Conservation (phyloP, 2,113 vertebrate genomes). For the Reinhardtius hippoglossoides region DNA sequence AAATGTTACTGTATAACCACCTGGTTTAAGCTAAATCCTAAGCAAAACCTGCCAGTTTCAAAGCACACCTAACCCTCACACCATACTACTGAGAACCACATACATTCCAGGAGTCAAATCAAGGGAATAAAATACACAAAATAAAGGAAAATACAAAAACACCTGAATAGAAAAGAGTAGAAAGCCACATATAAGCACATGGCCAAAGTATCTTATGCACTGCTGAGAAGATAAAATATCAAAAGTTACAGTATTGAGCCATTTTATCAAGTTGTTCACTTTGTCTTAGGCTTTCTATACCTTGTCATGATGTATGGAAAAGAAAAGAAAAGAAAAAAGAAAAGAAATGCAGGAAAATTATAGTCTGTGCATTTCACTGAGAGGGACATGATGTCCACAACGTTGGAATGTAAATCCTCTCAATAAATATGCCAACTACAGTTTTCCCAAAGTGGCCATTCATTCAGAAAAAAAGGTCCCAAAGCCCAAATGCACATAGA, state of each 20-base stretch:
- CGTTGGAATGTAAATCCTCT: slow-evolving; percentile 73
- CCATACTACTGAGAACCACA: slow-evolving; percentile 79
- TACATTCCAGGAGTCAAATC: slow-evolving; percentile 80
- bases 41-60: slow-evolving; percentile 74
- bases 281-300: slow-evolving; percentile 71
- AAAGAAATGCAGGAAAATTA: slow-evolving; percentile 45
- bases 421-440: slow-evolving; percentile 41
- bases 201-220: slow-evolving; percentile 73
- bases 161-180: slow-evolving; percentile 77
- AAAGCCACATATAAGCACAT: slow-evolving; percentile 75
- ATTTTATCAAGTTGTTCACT: slow-evolving; percentile 74
- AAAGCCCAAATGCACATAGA: slow-evolving; percentile 44
- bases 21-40: slow-evolving; percentile 70
- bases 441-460: slow-evolving; percentile 56
- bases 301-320: slow-evolving; percentile 62
- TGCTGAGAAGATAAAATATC: slow-evolving; percentile 78
- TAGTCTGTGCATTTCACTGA: slow-evolving; percentile 58
- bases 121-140: slow-evolving; percentile 67
- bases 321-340: slow-evolving; percentile 56
- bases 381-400: slow-evolving; percentile 59
- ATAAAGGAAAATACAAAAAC: slow-evolving; percentile 66
- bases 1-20: slow-evolving; percentile 61
- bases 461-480: slow-evolving; percentile 42
- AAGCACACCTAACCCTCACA: slow-evolving; percentile 69
- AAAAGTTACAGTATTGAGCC: slow-evolving; percentile 81